These are phyloP conservation scores for Drosophila gaucha DNA, from an alignment of 2,888 invertebrate species.

Conservation along the genomic window DNA sequence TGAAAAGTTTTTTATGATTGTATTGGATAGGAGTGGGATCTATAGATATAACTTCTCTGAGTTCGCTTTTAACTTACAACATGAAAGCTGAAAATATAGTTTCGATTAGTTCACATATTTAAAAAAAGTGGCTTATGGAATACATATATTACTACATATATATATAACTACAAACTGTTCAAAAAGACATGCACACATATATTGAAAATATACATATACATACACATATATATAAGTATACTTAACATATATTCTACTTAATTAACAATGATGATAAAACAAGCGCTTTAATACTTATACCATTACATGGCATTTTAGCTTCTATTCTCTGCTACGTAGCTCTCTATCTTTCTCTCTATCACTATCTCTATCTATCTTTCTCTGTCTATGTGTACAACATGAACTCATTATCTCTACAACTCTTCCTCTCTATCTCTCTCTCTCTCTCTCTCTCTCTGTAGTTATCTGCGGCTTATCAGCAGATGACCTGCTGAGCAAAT, in stretches of 20 bases:
- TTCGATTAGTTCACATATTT: no score
- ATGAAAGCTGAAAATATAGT: no score
- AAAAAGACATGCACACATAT: background rate
- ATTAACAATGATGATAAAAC: slow-evolving; percentile 4
- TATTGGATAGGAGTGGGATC: no score
- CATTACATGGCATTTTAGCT: slow-evolving; percentile 9
- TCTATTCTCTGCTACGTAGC: background rate
- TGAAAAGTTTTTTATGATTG: no score
- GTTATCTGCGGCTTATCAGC: slow-evolving; percentile 38
- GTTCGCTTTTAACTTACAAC: no score
- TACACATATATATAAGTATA: background rate
- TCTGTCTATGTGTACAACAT: background rate
- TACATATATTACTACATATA: background rate
- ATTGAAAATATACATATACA: background rate
- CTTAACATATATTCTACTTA: background rate
- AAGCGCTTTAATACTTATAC: background rate
- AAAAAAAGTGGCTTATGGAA: no score
- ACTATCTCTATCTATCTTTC: no score
- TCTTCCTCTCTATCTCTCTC: slow-evolving; percentile 1
- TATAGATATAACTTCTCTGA: no score
- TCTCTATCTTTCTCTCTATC: background rate
- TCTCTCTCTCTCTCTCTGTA: slow-evolving; percentile 1
- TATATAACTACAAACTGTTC: background rate
- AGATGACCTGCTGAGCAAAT: slow-evolving; percentile 32
- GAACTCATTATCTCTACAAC: slow-evolving; percentile 15